Evolutionary conservation across 1,140 invertebrate genomes (phyloP).

Genomic region (Eubasilissa regina): DNA sequence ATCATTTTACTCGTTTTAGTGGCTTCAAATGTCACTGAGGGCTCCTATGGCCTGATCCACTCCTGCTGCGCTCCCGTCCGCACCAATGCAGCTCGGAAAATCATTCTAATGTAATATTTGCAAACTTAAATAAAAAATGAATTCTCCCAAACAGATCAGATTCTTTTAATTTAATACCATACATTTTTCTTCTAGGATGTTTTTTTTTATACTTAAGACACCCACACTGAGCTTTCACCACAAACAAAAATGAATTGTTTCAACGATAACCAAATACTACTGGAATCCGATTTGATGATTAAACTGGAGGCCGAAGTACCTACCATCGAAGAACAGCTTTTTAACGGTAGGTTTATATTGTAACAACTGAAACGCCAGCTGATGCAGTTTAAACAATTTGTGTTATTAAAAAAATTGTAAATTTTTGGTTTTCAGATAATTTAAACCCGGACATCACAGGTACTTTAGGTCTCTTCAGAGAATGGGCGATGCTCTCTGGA

Average conservation of each 20-base stretch:
- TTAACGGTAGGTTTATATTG: constrained; percentile 22
- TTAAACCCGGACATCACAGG: constrained; percentile 39
- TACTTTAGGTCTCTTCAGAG: constrained; percentile 36
- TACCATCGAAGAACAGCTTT: constrained; percentile 4
- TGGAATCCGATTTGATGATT: no score
- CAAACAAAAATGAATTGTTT: constrained; percentile 20
- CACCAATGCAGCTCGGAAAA: constrained; percentile 2
- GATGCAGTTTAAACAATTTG: no score
- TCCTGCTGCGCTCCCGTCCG: not conserved
- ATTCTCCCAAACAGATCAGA: no score
- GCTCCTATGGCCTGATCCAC: not conserved
- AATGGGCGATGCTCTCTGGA: constrained; percentile 28
- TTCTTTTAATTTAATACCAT: no score
- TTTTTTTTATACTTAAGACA: not conserved
- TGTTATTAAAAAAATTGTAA: no score
- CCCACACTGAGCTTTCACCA: constrained; percentile 17
- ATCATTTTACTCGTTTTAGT: not conserved
- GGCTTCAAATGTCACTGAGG: constrained; percentile 20
- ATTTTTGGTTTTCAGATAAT: constrained; percentile 18
- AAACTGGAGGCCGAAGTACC: constrained; percentile 29
- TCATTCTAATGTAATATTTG: no score
- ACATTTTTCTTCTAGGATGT: constrained; percentile 18
- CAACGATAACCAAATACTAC: constrained; percentile 13
- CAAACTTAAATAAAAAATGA: no score
- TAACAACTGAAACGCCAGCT: not conserved